These are phyloP conservation scores for Scaptomyza cyrtandrae DNA, from an alignment of 2,888 invertebrate species.

Conservation along the genomic window DNA sequence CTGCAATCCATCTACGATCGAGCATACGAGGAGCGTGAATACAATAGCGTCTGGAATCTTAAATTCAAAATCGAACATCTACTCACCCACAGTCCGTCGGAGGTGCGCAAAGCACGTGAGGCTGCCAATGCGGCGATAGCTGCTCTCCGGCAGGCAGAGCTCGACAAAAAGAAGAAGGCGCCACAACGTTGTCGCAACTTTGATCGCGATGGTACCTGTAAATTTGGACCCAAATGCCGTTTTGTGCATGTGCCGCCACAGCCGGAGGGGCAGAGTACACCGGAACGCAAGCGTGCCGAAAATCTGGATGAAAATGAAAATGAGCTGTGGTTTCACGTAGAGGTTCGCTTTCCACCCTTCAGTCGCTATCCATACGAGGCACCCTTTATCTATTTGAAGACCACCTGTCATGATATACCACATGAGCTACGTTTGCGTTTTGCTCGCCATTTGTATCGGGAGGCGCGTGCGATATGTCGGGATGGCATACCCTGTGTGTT, in stretches of 20 bases:
- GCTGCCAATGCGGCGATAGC: conserved; percentile 81
- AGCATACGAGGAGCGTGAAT: conserved; percentile 88
- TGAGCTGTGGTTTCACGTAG: conserved; percentile 87
- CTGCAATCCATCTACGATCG: conserved; percentile 91
- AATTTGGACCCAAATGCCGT: conserved; percentile 90
- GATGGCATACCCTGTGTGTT: conserved; percentile 91
- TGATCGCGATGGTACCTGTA: conserved; percentile 87
- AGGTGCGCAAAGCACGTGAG: conserved; percentile 83
- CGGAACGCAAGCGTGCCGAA: conserved; percentile 52
- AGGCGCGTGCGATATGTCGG: conserved; percentile 87
- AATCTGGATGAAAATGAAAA: conserved; percentile 79
- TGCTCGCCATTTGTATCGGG: conserved; percentile 88
- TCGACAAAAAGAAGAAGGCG: conserved; percentile 80
- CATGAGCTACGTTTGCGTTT: conserved; percentile 88
- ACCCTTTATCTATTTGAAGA: conserved; percentile 89
- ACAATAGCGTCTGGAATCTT: conserved; percentile 89
- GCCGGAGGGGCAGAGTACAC: conserved; percentile 27
- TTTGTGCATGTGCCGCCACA: conserved; percentile 87
- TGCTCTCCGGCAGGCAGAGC: conserved; percentile 77
- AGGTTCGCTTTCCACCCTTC: conserved; percentile 90
- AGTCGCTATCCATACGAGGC: conserved; percentile 90
- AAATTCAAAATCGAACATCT: conserved; percentile 89
- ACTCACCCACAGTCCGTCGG: conserved; percentile 86
- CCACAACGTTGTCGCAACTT: conserved; percentile 86
- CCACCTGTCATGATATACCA: conserved; percentile 87